A percentile compares a stretch with the other conserved stretches of the same genome.
These are phyloP conservation scores for Amyelois transitella DNA, from an alignment of 1,140 invertebrate species.

Conservation along the genomic window DNA sequence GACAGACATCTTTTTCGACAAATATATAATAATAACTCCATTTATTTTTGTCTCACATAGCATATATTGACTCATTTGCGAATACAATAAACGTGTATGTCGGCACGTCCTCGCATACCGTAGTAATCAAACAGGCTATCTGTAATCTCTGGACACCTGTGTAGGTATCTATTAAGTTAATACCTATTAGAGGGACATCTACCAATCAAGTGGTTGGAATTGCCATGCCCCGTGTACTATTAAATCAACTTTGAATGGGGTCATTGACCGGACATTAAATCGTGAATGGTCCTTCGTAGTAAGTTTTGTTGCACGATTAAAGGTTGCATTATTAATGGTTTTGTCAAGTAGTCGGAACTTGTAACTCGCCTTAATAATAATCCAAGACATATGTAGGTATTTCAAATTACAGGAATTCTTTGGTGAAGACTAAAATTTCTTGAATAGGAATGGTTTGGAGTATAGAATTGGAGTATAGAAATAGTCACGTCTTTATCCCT, in stretches of 20 bases:
- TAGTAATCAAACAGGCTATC: not conserved
- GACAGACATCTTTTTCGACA: too few species aligned
- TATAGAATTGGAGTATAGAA: too few species aligned
- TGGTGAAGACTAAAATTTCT: too few species aligned
- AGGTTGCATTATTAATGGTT: not conserved
- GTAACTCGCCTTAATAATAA: not conserved
- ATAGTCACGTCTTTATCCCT: too few species aligned
- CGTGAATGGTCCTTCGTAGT: not conserved
- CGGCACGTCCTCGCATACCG: not conserved
- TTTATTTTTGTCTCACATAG: not conserved
- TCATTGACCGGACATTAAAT: not conserved
- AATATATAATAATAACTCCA: too few species aligned
- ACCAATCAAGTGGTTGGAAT: not conserved
- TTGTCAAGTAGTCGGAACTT: not conserved
- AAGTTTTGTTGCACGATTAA: not conserved
- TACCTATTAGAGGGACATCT: not conserved
- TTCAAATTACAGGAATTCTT: too few species aligned
- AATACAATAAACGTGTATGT: not conserved
- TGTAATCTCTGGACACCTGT: not conserved
- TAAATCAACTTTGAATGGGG: not conserved
- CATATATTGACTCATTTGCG: not conserved
- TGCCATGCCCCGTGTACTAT: not conserved
- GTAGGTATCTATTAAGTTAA: not conserved
- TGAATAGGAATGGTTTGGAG: too few species aligned
- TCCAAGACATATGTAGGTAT: too few species aligned